Percentiles rank a stretch among this genome's conserved stretches.
Conservation (phyloP, 2,113 vertebrate species). For the Sisor rabdophorus region DNA sequence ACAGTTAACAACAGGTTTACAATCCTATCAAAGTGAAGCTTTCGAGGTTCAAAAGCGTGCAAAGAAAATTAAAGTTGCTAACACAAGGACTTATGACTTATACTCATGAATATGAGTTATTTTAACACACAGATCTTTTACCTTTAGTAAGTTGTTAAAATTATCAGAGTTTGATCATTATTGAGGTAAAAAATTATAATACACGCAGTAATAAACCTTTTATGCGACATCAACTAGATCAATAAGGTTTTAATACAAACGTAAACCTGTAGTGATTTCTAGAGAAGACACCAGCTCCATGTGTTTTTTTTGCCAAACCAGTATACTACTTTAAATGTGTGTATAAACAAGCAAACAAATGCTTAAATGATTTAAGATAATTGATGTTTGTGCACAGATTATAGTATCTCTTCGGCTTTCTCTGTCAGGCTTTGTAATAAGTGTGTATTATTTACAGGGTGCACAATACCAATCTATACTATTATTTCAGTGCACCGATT, state of each 20-base stretch:
- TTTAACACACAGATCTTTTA: background rate
- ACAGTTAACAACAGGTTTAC: background rate
- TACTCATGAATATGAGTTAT: background rate
- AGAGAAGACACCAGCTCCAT: background rate
- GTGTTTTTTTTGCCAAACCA: background rate
- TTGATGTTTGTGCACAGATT: background rate
- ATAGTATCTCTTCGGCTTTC: too few relatives aligned
- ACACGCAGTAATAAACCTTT: background rate
- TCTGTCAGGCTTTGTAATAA: background rate
- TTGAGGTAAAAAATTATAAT: background rate
- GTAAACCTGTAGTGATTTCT: background rate
- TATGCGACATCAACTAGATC: background rate
- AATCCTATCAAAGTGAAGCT: background rate
- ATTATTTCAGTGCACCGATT: background rate
- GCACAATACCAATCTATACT: background rate
- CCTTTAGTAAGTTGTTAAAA: background rate
- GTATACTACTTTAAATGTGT: background rate
- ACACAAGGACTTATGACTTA: background rate
- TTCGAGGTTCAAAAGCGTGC: background rate
- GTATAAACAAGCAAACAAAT: slow-evolving; percentile 1
- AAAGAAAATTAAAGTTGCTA: background rate
- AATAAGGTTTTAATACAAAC: background rate
- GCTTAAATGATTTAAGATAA: background rate
- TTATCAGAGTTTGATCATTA: background rate
- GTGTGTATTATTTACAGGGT: background rate